Conservation (phyloP, 2,888 invertebrate species). For the Argyresthia albistria region DNA sequence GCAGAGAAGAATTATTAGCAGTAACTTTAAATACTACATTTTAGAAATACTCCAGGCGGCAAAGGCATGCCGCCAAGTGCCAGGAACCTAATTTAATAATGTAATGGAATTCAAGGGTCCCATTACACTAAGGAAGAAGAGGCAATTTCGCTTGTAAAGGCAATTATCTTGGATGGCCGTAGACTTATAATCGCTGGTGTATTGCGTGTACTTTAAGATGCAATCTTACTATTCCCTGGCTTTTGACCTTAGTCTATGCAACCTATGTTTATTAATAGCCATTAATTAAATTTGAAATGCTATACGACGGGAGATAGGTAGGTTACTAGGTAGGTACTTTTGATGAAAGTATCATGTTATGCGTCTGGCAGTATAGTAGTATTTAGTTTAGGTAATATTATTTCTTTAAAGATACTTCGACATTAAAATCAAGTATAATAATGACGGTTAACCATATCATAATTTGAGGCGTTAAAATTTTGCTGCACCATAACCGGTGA, state of each 20-base stretch:
- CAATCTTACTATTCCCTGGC: constrained; percentile 38
- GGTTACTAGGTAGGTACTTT: too few relatives aligned
- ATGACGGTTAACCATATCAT: too few relatives aligned
- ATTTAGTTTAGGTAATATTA: not conserved
- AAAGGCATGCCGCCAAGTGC: too few relatives aligned
- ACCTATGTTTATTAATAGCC: constrained; percentile 25
- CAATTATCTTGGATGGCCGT: constrained; percentile 29
- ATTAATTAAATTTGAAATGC: constrained; percentile 14
- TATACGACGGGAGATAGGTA: not conserved
- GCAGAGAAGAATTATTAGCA: not conserved
- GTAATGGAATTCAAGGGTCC: too few relatives aligned
- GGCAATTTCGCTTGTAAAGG: constrained; percentile 12
- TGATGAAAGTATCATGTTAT: not conserved
- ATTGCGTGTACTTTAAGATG: constrained; percentile 29
- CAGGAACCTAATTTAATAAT: too few relatives aligned
- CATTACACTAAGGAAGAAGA: constrained; percentile 1
- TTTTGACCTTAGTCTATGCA: constrained; percentile 30
- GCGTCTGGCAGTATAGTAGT: not conserved
- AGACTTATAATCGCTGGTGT: constrained; percentile 25
- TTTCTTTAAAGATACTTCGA: too few relatives aligned
- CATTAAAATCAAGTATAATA: too few relatives aligned
- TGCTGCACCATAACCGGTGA: too few relatives aligned
- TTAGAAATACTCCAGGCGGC: too few relatives aligned
- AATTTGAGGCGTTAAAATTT: too few relatives aligned
- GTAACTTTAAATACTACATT: not conserved